phyloP scores from a whole-genome alignment of 2,888 invertebrate species.

The Zonitis immaculata region DNA sequence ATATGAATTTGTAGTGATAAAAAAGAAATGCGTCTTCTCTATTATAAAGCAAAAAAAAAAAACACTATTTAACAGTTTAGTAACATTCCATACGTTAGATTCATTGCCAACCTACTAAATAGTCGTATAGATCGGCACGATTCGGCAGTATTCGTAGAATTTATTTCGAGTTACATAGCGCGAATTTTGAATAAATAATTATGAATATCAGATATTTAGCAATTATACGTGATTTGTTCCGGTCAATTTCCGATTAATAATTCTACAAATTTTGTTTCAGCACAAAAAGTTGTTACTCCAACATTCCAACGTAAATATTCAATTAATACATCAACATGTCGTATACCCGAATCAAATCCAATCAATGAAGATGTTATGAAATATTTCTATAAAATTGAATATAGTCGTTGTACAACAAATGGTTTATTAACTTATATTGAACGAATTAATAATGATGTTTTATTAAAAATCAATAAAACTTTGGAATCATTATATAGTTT shows the following conservation, averaged over 20 bases:
- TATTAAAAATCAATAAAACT: conserved; percentile 28
- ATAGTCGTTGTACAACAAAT: conserved; percentile 49
- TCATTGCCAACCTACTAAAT: no score
- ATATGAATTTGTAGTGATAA: no score
- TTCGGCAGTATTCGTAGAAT: no score
- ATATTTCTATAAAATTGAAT: conserved; percentile 51
- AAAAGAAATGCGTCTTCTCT: no score
- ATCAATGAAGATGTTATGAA: conserved; percentile 51
- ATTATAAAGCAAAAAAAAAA: no score
- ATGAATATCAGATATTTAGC: no score
- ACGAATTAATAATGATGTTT: conserved; percentile 20
- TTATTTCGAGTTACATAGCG: no score
- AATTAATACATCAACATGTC: conserved; percentile 56
- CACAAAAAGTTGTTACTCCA: neutral
- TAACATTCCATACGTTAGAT: no score
- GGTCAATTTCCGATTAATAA: neutral
- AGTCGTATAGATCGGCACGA: no score
- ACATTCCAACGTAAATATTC: conserved; percentile 42
- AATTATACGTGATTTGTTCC: no score
- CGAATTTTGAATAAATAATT: no score
- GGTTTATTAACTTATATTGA: conserved; percentile 31
- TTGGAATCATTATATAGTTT: conserved; percentile 29
- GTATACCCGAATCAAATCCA: conserved; percentile 57
- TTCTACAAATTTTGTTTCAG: neutral
- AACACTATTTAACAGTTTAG: no score